These are phyloP conservation scores for Synanthedon tipuliformis DNA, from an alignment of 2,888 invertebrate species.

Conservation along the genomic window DNA sequence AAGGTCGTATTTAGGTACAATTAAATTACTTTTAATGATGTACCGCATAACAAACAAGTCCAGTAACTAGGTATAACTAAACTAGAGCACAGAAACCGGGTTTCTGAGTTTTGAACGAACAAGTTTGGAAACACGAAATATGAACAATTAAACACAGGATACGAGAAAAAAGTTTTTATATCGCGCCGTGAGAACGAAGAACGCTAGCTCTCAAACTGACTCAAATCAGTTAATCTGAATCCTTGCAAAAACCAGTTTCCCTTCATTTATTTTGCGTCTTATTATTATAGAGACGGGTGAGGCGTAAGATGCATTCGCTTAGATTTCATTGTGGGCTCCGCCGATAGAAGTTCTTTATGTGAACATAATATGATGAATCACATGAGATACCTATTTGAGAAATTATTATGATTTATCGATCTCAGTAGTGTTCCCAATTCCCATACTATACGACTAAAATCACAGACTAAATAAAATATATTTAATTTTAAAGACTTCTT, in stretches of 20 bases:
- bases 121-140: constrained; percentile 4
- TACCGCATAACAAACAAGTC: no score
- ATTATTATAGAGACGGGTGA: background rate
- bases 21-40: no score
- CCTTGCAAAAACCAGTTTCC: constrained; percentile 17
- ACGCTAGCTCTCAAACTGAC: constrained; percentile 8
- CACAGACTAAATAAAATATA: no score
- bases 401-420: no score
- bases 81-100: background rate
- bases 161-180: constrained; percentile 19
- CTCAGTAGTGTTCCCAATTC: no score
- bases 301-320: background rate
- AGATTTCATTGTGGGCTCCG: background rate
- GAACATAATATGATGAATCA: no score
- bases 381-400: no score
- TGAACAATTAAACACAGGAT: constrained; percentile 27
- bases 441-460: no score
- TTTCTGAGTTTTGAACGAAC: background rate
- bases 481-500: no score
- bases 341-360: background rate
- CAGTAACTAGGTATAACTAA: background rate
- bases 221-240: constrained; percentile 14
- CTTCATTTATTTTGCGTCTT: background rate
- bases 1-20: no score
- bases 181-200: constrained; percentile 19